Percentiles rank a stretch among this genome's conserved stretches.
Evolutionary conservation across 35 echinoderm and acorn worm genomes (phyloP).

Genomic region (Apostichopus parvimensis): DNA sequence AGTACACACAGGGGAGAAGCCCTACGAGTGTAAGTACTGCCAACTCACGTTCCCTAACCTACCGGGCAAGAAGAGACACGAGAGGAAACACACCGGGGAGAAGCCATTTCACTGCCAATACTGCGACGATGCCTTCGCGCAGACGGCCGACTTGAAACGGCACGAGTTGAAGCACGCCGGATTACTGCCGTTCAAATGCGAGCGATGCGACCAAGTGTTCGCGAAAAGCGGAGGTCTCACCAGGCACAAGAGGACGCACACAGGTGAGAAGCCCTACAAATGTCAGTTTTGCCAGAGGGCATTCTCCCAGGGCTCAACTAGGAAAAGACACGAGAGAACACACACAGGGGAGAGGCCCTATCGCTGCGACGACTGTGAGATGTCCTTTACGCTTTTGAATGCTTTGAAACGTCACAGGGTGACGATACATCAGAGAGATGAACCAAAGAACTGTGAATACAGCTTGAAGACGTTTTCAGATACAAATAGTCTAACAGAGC

Average conservation of each 20-base stretch:
- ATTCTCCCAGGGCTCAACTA: not conserved
- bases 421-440: too few relatives aligned
- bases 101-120: not conserved
- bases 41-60: not conserved
- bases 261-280: not conserved
- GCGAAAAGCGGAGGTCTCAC: too few relatives aligned
- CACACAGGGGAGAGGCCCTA: not conserved
- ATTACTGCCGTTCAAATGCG: not conserved
- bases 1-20: constrained; percentile 77
- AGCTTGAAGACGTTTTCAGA: too few relatives aligned
- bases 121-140: not conserved
- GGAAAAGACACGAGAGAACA: not conserved
- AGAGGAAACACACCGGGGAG: not conserved
- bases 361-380: not conserved
- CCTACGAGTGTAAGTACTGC: constrained; percentile 48
- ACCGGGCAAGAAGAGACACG: not conserved
- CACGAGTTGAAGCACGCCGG: constrained; percentile 2
- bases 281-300: not conserved
- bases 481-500: too few relatives aligned
- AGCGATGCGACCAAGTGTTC: not conserved
- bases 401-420: too few relatives aligned
- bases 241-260: not conserved
- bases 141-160: not conserved
- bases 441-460: too few relatives aligned
- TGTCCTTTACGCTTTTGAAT: not conserved